Base-by-base conservation (phyloP, 2,888 invertebrate genomes). In the Idaea aversata region DNA sequence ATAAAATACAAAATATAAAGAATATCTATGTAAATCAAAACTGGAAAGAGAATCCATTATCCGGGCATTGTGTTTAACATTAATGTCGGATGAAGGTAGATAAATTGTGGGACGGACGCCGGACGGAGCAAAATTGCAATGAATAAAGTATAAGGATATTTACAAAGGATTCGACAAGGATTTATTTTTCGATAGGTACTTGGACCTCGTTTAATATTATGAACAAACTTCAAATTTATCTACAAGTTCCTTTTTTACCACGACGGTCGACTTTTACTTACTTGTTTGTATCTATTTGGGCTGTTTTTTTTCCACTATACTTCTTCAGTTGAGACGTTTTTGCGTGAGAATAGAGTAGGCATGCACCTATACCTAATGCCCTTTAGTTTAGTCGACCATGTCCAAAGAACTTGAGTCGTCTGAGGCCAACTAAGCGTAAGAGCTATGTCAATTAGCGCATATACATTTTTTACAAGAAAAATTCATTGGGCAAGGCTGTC, bases 11-110 rank as follows among this genome's bases (percentile, higher is more conserved):
- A 25, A 59, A 63, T 62, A 63, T 15, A 63, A 66, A 64, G 57
- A 64, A 59, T 61, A 63, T 16, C 61, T 16, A 47, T 47, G 47
- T 47, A 71, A 65, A 70, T 71, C 63, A 67, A 67, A 72, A 68
- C 25, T 64, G 61, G 60, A 65, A 62, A 61, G 60, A 61, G 62
- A 61, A 72, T 70, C 63, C 65, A 69, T 67, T 71, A 72, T 67
- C 35, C 67, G 13, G 61, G 64, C 62, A 71, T 70, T 74, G 63
- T 71, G 65, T 73, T 71, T 66, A 61, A 65, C 69, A 70, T 67
- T 66, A 70, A 67, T 64, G 68, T 61, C 61, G 63, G 63, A 61
- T 65, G 61, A 66, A 73, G 66, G 68, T 70, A 38, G 38, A 72
- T 71, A 64, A 66, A 70, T 70, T 72, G 66, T 60, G 66, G 64